phyloP scores from a whole-genome alignment of 2,797 vertebrate genomes.

The Enteromius unitaeniatus region DNA sequence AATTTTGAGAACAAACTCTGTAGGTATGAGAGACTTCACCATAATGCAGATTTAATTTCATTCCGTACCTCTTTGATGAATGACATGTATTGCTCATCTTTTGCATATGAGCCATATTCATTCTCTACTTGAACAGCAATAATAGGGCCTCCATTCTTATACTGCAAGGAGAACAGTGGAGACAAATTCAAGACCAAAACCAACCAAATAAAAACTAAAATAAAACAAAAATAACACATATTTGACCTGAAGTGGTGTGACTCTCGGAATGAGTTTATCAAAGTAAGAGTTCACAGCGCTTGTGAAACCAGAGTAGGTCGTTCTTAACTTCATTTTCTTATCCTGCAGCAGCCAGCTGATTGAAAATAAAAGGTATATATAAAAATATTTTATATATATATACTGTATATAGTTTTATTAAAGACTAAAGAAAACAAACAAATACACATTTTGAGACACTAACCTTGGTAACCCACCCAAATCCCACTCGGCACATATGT shows the following conservation, averaged over 20 bases:
- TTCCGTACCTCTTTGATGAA: conserved; percentile 83
- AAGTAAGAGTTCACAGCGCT: conserved; percentile 86
- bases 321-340: conserved; percentile 83
- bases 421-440: neutral
- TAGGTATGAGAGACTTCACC: neutral
- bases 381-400: neutral
- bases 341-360: conserved; percentile 89
- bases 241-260: conserved; percentile 84
- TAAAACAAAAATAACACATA: neutral
- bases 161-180: conserved; percentile 71
- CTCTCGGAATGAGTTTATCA: conserved; percentile 79
- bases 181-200: conserved; percentile 19
- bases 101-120: conserved; percentile 91
- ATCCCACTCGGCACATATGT: conserved; percentile 81
- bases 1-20: neutral
- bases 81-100: conserved; percentile 85
- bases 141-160: conserved; percentile 87
- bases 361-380: neutral
- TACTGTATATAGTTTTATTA: neutral
- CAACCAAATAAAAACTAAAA: conserved; percentile 40
- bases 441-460: conserved; percentile 45
- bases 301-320: conserved; percentile 83
- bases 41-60: neutral
- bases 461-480: conserved; percentile 88
- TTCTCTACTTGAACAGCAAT: conserved; percentile 94